Base-by-base conservation (phyloP, 1,140 invertebrate genomes). In the Ectropis grisescens region DNA sequence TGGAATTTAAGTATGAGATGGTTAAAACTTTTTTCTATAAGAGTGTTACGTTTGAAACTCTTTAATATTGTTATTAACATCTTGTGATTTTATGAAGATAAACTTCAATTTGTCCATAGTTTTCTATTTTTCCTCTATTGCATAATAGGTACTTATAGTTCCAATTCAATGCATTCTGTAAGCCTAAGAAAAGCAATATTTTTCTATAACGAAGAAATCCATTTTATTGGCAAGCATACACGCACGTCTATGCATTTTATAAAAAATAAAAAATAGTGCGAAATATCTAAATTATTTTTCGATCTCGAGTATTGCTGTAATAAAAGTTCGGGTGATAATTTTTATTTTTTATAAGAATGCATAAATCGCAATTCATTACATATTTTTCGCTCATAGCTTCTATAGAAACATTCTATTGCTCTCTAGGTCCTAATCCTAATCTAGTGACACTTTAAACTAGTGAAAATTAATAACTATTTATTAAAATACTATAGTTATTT, bases 171-270 rank as follows among this genome's bases (percentile, higher is more conserved):
- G 56, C 59, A 66, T 58, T 69, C 60, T 69, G 67, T 46, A 49
- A 4, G 16, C 29, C 44, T 59, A 62, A 67, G 47, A 66, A 70
- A 8, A 19, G 42, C 47, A 62, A 58, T 78, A 71, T 72, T 75
- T 74, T 72, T 74, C 64, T 67, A 72, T 45, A 38, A 47, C 53
- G n/a, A n/a, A n/a, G n/a, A 44, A 56, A 50, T 55, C 41, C 42
- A 46, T 42, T 46, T 39, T 42, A 41, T 32, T 43, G 53, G n/a
- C n/a, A n/a, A n/a, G n/a, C n/a, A n/a, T n/a, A 19, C 3, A 19
- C 8, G 16, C 16, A 19, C 16, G 16, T 19, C 3, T 24, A 41
- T 49, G 40, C 47, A 49, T 44, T 53, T 46, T 57, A 49, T 53
- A 49, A 49, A 52, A 47, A 52, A 49, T 33, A 45, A 40, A 39